phyloP scores from a whole-genome alignment of 2,797 vertebrate genomes.

The Eurystomus glaucurus region DNA sequence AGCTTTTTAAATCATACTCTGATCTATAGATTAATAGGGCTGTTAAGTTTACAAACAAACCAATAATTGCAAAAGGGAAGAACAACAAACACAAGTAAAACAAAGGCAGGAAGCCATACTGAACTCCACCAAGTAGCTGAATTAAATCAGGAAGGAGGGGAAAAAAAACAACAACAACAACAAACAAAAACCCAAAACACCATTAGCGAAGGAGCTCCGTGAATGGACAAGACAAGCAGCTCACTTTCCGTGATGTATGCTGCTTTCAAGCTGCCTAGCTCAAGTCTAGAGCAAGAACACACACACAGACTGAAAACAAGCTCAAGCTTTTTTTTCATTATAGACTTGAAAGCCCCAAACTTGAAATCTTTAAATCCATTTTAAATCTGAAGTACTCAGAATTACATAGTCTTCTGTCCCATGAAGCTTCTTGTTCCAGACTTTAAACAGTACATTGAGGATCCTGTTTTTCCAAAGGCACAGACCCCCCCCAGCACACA shows the following conservation, averaged over 20 bases:
- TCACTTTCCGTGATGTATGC: neutral
- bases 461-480: neutral
- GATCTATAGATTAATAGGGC: constrained; percentile 79
- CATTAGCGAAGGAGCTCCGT: neutral
- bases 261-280: neutral
- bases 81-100: constrained; percentile 60
- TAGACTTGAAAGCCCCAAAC: neutral
- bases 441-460: neutral
- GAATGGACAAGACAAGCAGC: neutral
- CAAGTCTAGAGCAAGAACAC: neutral
- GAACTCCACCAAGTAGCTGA: neutral
- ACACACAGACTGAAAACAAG: neutral
- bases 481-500: accelerated
- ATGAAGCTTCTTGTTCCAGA: neutral
- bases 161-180: neutral
- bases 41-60: constrained; percentile 66
- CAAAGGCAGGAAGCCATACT: constrained; percentile 52
- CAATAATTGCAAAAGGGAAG: constrained; percentile 66
- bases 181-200: neutral
- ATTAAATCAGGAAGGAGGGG: neutral
- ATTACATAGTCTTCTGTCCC: neutral
- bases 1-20: constrained; percentile 85
- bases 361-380: neutral
- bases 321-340: neutral
- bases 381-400: neutral